phyloP scores from a whole-genome alignment of 2,113 vertebrate species.

The Xiphophorus maculatus region DNA sequence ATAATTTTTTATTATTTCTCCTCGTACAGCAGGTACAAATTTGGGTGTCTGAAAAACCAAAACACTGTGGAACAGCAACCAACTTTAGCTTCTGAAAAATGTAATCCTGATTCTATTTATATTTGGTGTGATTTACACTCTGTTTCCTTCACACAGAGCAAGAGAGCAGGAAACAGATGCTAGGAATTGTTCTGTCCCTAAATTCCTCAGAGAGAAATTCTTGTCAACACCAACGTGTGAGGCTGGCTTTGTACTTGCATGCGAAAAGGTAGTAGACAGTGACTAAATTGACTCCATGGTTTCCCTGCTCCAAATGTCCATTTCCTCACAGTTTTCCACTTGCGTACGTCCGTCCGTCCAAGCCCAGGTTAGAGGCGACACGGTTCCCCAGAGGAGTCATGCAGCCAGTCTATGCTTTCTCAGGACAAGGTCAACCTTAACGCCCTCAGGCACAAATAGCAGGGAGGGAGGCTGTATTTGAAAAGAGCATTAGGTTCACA shows the following conservation, averaged over 20 bases:
- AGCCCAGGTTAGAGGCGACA: constrained; percentile 79
- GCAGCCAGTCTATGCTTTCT: constrained; percentile 79
- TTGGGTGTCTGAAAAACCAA: constrained; percentile 21
- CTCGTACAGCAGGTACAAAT: constrained; percentile 17
- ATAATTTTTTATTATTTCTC: constrained; percentile 17
- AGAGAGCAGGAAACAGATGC: constrained; percentile 98
- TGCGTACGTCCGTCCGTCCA: constrained; percentile 89
- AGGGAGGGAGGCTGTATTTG: constrained; percentile 37
- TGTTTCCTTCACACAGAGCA: constrained; percentile 85
- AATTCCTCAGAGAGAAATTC: constrained; percentile 89
- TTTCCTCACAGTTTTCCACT: constrained; percentile 96
- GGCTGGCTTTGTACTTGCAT: constrained; percentile 89
- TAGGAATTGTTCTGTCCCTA: constrained; percentile 88
- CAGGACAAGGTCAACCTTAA: constrained; percentile 84
- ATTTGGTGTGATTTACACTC: constrained; percentile 88
- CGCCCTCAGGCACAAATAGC: constrained; percentile 45
- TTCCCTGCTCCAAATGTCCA: constrained; percentile 89
- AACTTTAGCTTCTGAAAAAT: constrained; percentile 67
- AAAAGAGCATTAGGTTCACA: constrained; percentile 36
- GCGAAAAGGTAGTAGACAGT: constrained; percentile 85
- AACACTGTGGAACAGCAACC: constrained; percentile 60
- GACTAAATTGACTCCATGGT: constrained; percentile 84
- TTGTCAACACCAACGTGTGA: constrained; percentile 84
- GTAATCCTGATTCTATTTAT: constrained; percentile 89
- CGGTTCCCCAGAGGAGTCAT: constrained; percentile 83